These are phyloP conservation scores for Tinea semifulvella DNA, from an alignment of 2,888 invertebrate genomes.

Conservation along the genomic window DNA sequence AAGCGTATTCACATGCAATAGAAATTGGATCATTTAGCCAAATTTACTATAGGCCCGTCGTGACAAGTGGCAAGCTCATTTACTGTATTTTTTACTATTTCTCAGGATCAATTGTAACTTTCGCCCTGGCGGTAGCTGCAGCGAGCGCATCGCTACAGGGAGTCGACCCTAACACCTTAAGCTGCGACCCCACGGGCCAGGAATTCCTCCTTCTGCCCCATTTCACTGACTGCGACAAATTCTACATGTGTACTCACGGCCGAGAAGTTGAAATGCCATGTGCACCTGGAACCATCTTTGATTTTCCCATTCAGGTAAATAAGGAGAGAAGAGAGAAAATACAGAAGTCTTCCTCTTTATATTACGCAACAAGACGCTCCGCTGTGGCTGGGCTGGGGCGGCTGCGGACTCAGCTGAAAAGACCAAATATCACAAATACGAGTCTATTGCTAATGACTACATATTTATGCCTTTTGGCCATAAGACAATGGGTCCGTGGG, in stretches of 20 bases:
- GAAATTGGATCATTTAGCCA: no score
- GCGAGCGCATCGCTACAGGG: conserved; percentile 25
- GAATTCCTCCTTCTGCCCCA: conserved; percentile 43
- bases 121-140: conserved; percentile 19
- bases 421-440: no score
- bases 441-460: no score
- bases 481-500: no score
- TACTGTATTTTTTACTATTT: no score
- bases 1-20: no score
- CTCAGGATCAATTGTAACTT: not conserved
- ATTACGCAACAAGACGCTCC: not conserved
- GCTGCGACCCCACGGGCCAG: conserved; percentile 43
- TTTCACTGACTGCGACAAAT: conserved; percentile 37
- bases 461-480: no score
- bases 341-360: no score
- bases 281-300: conserved; percentile 30
- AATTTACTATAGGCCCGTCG: no score
- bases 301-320: conserved; percentile 42
- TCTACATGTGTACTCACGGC: conserved; percentile 45
- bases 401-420: no score
- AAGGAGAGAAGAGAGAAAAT: not conserved
- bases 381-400: no score
- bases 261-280: conserved; percentile 37
- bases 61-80: no score
- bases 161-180: conserved; percentile 42